These are phyloP conservation scores for Sisyra nigra DNA, from an alignment of 2,888 invertebrate species.

Conservation along the genomic window DNA sequence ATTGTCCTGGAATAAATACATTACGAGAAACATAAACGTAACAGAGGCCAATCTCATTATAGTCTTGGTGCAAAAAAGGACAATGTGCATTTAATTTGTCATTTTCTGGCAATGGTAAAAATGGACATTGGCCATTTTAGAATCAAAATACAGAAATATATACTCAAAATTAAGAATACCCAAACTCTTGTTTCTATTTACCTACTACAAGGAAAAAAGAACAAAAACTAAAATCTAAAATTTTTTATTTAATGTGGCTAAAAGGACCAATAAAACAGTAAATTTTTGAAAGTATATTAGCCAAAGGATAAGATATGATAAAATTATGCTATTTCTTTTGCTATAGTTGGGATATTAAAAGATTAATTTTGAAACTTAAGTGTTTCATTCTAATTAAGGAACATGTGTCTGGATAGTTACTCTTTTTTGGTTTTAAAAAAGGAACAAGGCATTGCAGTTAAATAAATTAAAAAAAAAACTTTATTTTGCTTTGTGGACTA, in stretches of 20 bases:
- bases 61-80: too few relatives aligned
- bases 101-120: not conserved
- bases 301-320: too few relatives aligned
- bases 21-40: too few relatives aligned
- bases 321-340: too few relatives aligned
- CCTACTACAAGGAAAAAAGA: not conserved
- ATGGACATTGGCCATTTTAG: too few relatives aligned
- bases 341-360: not conserved
- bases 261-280: not conserved
- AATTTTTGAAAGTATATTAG: not conserved
- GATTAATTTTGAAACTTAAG: not conserved
- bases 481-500: too few relatives aligned
- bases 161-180: not conserved
- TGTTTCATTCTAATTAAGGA: not conserved
- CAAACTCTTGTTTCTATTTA: not conserved
- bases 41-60: too few relatives aligned
- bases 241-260: not conserved
- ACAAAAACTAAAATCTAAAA: not conserved
- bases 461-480: too few relatives aligned
- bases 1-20: too few relatives aligned
- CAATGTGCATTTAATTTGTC: not conserved
- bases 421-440: too few relatives aligned
- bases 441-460: too few relatives aligned
- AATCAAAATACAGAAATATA: not conserved
- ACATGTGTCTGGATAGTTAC: too few relatives aligned